Evolutionary conservation across 2,888 invertebrate species (phyloP), one percentile per base, ranked within the genome.

Genomic region (Drepanosiphum platanoidis): DNA sequence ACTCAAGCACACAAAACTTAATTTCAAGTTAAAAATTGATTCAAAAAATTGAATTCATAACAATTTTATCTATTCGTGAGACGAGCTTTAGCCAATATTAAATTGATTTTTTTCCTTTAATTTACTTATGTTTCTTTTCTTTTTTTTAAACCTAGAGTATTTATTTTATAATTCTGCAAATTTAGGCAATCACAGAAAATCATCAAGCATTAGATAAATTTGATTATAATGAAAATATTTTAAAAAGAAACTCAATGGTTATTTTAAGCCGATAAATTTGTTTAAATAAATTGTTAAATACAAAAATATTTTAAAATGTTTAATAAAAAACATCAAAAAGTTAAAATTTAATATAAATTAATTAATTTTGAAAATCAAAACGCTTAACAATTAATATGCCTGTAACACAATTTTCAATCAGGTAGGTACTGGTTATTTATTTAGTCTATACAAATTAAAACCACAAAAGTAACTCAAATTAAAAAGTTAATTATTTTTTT

Each of bases 1-100:
- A 61, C 81, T 61, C 81, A 82, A 70, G 74, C 83, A 66, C 18
- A 46, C 66, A 18, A 74, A 83, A 34, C 36, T 27, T 34, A 75
- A 58, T 34, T 64, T 39, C 34, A 75, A 78, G 22, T 39, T 32
- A 22, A 39, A 75, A 74, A 34, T 75, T 34, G 7, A 61, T 36
- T 77, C 32, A 77, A 75, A 27, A 58, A n/a, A n/a, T n/a, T 30
- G 34, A 39, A 0, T 61, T 9, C 4, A 30, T 39, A 39, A 5
- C 61, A 77, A 36, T 36, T 36, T 36, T n/a, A 18, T 70, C 13
- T 27, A 0, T 39, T 18, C 11, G n/a, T 61, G n/a, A 58, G n/a
- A 58, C 8, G 15, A 8, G 7, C 32, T n/a, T n/a, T 39, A 27
- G 22, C 8, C 15, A 46, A 58, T 36, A 75, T 36, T 36, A 68